These are phyloP conservation scores for Pristionchus maxplancki DNA, from an alignment of 2,888 invertebrate genomes.

Conservation along the genomic window DNA sequence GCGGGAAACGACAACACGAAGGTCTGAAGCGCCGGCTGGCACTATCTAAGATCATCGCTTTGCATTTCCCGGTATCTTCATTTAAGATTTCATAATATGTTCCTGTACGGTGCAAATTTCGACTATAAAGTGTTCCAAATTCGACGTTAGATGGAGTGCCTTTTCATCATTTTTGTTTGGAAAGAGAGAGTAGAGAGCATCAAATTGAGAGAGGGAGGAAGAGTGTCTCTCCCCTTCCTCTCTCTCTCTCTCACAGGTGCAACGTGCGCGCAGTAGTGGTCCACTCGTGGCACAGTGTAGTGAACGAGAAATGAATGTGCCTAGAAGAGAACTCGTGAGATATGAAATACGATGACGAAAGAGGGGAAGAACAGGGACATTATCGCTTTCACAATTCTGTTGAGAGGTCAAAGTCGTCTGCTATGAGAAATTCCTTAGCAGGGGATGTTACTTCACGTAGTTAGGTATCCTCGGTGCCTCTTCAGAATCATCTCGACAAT, in stretches of 20 bases:
- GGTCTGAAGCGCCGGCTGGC: no score
- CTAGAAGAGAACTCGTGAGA: background rate
- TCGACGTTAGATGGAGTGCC: background rate
- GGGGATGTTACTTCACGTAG: no score
- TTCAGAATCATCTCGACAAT: no score
- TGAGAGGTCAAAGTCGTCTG: no score
- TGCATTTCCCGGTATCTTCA: background rate
- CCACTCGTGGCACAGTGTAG: constrained; percentile 29
- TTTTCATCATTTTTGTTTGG: background rate
- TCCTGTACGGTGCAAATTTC: background rate
- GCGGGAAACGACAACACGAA: background rate
- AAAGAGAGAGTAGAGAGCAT: background rate
- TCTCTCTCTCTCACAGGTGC: background rate
- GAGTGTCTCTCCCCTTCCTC: no score
- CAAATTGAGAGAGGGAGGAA: background rate
- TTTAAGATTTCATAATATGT: background rate
- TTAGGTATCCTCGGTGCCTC: no score
- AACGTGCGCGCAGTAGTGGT: background rate
- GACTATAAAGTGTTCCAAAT: background rate
- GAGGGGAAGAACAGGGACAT: background rate
- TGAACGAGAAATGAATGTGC: constrained; percentile 5
- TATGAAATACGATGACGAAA: background rate
- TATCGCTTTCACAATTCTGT: background rate
- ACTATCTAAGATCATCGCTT: background rate
- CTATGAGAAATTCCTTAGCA: no score